Evolutionary conservation across 2,113 vertebrate genomes (phyloP).

Genomic region (Rhineura floridana): DNA sequence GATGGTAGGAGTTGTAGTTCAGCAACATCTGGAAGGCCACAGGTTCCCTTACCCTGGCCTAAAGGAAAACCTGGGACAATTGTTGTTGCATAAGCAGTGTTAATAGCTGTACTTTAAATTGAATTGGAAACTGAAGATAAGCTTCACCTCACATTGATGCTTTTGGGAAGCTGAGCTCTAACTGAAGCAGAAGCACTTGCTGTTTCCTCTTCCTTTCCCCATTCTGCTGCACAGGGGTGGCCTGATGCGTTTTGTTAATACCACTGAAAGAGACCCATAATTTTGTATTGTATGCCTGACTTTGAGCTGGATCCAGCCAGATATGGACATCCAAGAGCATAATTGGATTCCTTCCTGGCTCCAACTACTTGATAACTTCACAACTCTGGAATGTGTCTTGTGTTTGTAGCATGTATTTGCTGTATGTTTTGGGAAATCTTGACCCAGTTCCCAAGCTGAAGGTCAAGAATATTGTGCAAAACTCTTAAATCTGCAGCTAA

Average conservation of each 20-base stretch:
- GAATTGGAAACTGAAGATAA: neutral
- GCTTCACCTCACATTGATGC: neutral
- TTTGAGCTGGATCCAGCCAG: neutral
- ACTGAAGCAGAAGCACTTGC: neutral
- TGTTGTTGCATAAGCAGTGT: neutral
- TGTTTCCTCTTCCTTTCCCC: neutral
- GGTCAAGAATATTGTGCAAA: neutral
- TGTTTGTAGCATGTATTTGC: neutral
- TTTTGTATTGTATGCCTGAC: neutral
- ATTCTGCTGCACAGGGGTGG: neutral
- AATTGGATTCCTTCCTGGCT: neutral
- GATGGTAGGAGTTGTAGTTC: too few species aligned
- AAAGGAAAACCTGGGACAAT: neutral
- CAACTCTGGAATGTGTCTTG: neutral
- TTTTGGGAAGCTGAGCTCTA: neutral
- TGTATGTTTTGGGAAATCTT: neutral
- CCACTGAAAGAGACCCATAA: neutral
- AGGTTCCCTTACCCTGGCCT: too few species aligned
- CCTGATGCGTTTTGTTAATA: neutral
- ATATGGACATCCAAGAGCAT: neutral
- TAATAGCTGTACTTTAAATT: neutral
- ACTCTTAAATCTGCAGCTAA: neutral
- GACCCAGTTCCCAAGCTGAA: neutral
- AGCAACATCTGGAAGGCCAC: too few species aligned
- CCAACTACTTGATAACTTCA: neutral